phyloP scores from a whole-genome alignment of 2,113 vertebrate genomes.

The Hyperoodon ampullatus region DNA sequence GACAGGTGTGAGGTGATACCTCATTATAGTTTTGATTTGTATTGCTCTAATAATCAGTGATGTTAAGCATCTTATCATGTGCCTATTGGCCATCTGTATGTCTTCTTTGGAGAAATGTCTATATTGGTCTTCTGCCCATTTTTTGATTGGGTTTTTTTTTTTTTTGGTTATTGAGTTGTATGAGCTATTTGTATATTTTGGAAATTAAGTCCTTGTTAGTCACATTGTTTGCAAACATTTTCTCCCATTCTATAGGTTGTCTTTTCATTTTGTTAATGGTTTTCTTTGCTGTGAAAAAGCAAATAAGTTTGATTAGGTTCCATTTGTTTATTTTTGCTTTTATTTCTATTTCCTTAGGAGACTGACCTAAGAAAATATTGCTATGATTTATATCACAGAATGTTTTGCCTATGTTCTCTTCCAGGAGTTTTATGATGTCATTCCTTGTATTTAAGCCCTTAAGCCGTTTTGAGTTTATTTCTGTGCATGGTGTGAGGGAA shows the following conservation, averaged over 20 bases:
- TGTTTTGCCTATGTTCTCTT: neutral
- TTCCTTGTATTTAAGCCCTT: neutral
- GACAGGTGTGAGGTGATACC: neutral
- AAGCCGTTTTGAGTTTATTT: neutral
- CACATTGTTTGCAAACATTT: neutral
- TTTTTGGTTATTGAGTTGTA: neutral
- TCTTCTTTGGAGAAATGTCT: neutral
- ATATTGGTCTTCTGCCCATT: neutral
- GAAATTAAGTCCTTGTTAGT: neutral
- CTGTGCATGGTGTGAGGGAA: neutral
- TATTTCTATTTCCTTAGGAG: neutral
- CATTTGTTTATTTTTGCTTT: neutral
- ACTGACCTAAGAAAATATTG: neutral
- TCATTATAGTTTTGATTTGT: neutral
- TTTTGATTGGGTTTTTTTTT: neutral
- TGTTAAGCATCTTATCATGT: neutral
- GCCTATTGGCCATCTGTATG: neutral
- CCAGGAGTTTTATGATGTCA: neutral
- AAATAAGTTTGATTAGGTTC: neutral
- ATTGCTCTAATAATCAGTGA: neutral
- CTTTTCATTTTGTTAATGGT: neutral
- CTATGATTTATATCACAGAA: neutral
- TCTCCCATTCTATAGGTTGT: neutral
- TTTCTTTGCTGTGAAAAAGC: neutral
- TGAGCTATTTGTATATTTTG: neutral